Percentiles rank a stretch among this genome's conserved stretches.
Conservation (phyloP, 1,140 invertebrate species). For the Teleogryllus occipitalis region DNA sequence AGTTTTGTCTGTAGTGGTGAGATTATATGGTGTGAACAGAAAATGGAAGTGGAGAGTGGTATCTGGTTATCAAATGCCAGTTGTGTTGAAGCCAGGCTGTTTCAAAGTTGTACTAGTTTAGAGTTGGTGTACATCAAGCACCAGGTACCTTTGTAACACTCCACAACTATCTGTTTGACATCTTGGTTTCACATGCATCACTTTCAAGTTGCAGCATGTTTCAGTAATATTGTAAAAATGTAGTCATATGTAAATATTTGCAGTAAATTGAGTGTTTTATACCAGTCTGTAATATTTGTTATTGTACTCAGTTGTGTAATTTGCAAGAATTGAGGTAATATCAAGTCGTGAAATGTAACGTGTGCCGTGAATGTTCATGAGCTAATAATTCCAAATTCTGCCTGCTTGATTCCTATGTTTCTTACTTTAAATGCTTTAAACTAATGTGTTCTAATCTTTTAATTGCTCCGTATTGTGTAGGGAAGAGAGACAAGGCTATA, state of each 20-base stretch:
- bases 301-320: background rate
- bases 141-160: background rate
- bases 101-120: background rate
- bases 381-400: background rate
- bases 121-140: background rate
- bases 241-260: background rate
- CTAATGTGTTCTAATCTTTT: background rate
- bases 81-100: background rate
- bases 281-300: background rate
- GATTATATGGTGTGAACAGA: background rate
- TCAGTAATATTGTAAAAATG: constrained; percentile 6
- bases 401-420: background rate
- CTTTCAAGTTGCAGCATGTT: background rate
- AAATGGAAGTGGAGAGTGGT: background rate
- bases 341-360: background rate
- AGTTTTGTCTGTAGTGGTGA: background rate
- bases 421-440: background rate
- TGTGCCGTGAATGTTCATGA: background rate
- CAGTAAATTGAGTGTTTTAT: background rate
- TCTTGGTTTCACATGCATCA: constrained; percentile 4
- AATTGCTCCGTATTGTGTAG: background rate
- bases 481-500: constrained; percentile 1
- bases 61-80: background rate
- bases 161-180: background rate
- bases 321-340: background rate